Conservation (phyloP, 2,797 vertebrate species). For the Oreortyx pictus region DNA sequence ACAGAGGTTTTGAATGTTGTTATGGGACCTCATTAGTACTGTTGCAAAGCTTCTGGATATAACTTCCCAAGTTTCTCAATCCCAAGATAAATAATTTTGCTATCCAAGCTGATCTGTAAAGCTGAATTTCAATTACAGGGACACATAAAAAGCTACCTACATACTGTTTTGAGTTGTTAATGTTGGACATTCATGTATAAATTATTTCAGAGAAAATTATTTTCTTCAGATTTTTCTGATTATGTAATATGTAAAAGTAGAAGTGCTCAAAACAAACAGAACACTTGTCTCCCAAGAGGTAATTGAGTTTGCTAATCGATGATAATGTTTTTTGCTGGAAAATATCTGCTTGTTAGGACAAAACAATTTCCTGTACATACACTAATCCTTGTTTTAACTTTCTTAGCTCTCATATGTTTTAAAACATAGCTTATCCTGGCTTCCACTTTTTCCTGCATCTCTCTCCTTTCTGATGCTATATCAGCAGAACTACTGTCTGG, state of each 20-base stretch:
- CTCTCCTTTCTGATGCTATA: not conserved
- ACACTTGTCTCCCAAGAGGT: not conserved
- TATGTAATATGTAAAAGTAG: not conserved
- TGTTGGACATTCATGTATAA: accelerated
- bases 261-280: not conserved
- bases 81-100: not conserved
- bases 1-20: not conserved
- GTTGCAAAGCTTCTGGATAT: not conserved
- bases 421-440: not conserved
- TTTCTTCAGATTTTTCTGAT: not conserved
- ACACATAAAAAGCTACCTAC: not conserved
- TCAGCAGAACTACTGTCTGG: not conserved
- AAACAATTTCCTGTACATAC: not conserved
- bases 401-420: not conserved
- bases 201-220: not conserved
- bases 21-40: not conserved
- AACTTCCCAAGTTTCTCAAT: not conserved
- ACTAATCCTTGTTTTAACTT: accelerated
- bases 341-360: not conserved
- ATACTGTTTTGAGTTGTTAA: not conserved
- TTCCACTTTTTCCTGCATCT: not conserved
- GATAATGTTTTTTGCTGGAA: not conserved
- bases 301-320: not conserved
- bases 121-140: not conserved
- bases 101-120: not conserved